phyloP scores from a whole-genome alignment of 2,888 invertebrate species.

The Augochlorella aurata region DNA sequence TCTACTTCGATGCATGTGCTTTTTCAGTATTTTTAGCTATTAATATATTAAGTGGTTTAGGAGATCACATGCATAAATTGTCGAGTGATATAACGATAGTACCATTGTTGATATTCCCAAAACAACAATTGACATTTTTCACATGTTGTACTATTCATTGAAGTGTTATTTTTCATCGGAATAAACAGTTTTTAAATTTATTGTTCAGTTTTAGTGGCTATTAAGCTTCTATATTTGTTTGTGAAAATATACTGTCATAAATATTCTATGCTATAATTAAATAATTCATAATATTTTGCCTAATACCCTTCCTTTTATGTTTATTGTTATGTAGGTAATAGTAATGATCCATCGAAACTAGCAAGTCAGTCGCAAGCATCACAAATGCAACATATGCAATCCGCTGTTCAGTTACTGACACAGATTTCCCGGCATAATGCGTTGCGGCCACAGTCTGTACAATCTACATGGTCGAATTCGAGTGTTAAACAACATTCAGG shows the following conservation, averaged over 20 bases:
- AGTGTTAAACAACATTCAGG: slow-evolving; percentile 79
- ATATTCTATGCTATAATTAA: neutral
- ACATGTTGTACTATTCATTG: neutral
- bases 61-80: slow-evolving; percentile 11
- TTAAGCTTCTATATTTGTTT: neutral
- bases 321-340: slow-evolving; percentile 68
- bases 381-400: slow-evolving; percentile 78
- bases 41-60: neutral
- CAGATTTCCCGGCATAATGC: slow-evolving; percentile 77
- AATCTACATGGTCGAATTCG: slow-evolving; percentile 76
- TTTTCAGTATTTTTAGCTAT: slow-evolving; percentile 18
- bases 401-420: slow-evolving; percentile 75
- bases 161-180: no score
- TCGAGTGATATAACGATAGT: neutral
- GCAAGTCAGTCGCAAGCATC: slow-evolving; percentile 74
- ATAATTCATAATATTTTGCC: neutral
- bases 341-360: slow-evolving; percentile 77
- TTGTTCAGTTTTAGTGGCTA: neutral
- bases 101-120: neutral
- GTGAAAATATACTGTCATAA: neutral
- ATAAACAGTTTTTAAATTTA: neutral
- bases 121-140: neutral
- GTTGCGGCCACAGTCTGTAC: slow-evolving; percentile 72
- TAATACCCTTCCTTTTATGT: slow-evolving; percentile 25
- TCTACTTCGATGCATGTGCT: slow-evolving; percentile 39